phyloP scores from a whole-genome alignment of 2,797 vertebrate genomes.

The Sebastes matsubarae region DNA sequence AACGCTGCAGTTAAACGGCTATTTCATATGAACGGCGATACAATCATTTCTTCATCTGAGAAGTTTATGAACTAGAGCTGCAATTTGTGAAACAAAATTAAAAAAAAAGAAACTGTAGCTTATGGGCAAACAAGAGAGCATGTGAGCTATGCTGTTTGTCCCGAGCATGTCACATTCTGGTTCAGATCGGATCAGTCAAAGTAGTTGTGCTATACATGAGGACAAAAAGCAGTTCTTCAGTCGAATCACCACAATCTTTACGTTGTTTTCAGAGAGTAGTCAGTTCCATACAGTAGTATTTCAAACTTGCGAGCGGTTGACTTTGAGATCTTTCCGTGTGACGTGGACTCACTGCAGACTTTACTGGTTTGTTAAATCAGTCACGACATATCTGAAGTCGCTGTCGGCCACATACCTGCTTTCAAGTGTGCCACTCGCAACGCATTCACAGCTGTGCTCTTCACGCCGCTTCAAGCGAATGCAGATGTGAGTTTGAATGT shows the following conservation, averaged over 20 bases:
- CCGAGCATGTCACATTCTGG: slow-evolving; percentile 69
- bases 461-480: background rate
- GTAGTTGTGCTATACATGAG: slow-evolving; percentile 39
- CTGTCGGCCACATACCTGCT: slow-evolving; percentile 17
- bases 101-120: slow-evolving; percentile 30
- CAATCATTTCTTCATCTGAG: slow-evolving; percentile 65
- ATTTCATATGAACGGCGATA: slow-evolving; percentile 42
- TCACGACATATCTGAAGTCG: slow-evolving; percentile 27
- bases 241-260: slow-evolving; percentile 39
- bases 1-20: slow-evolving; percentile 51
- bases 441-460: slow-evolving; percentile 15
- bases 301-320: slow-evolving; percentile 20
- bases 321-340: slow-evolving; percentile 15
- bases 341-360: slow-evolving; percentile 35
- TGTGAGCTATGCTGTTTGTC: slow-evolving; percentile 44
- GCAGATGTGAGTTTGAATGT: background rate
- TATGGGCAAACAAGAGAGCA: slow-evolving; percentile 41
- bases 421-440: slow-evolving; percentile 14
- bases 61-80: slow-evolving; percentile 40
- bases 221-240: slow-evolving; percentile 46
- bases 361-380: slow-evolving; percentile 26
- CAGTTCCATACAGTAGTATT: slow-evolving; percentile 54
- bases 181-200: slow-evolving; percentile 49
- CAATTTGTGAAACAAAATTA: slow-evolving; percentile 13
- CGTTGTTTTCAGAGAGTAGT: slow-evolving; percentile 45